Base-by-base conservation (phyloP, 2,888 invertebrate species). In the Norana najaformis region DNA sequence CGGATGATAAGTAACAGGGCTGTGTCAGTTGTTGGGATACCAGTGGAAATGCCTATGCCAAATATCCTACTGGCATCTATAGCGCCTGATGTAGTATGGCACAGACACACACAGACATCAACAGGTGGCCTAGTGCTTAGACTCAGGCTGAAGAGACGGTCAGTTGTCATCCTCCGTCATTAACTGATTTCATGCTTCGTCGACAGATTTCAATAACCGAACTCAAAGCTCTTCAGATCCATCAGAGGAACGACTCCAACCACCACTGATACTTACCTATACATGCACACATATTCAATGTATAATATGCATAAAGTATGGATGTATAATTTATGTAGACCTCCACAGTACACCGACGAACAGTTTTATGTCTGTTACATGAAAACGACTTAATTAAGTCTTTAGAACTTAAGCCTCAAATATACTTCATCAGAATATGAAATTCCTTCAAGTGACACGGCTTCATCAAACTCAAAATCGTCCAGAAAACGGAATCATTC, bases 251-350 rank as follows among this genome's bases (percentile, higher is more conserved):
- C 69, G 69, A n/a, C 69, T 69, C 0, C 30, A 69, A 69, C n/a
- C 69, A n/a, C n/a, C 47, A 69, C n/a, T 69, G n/a, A 69, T 30
- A 69, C 8, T n/a, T n/a, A 69, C 13, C 69, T n/a, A 69, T n/a
- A 69, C n/a, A n/a, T 69, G 41, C 18, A 53, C 47, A n/a, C 30
- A 69, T 13, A 69, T n/a, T n/a, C 69, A 69, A 8, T n/a, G 1
- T 5, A 69, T 69, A 8, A n/a, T 5, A 69, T 69, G 8, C 69
- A 69, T 8, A 69, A 8, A 69, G 11, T n/a, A 69, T 69, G n/a
- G 30, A 69, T n/a, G 69, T 69, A 69, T 69, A 69, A n/a, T 69
- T n/a, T 69, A 69, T n/a, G 69, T n/a, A n/a, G n/a, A n/a, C n/a
- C n/a, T n/a, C n/a, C n/a, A n/a, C n/a, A 69, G n/a, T n/a, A n/a